Evolutionary conservation across 2,113 vertebrate species (phyloP), one percentile per base, ranked within the genome.

Genomic region (Lasiurus cinereus): DNA sequence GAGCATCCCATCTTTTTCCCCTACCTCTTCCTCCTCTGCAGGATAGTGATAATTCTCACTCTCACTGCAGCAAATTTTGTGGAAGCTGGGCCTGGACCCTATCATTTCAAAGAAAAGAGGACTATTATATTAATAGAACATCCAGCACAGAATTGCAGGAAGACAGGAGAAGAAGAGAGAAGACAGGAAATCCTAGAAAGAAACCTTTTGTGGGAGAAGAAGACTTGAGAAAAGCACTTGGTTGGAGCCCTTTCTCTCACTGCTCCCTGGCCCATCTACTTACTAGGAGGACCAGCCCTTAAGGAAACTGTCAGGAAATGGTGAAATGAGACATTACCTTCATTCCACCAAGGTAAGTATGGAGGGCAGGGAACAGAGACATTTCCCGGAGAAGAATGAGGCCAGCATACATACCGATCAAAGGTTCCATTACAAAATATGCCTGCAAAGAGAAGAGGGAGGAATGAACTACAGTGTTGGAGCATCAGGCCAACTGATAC

Each of bases 351-450:
- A 0, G 99, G 99, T 93, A 99, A 96, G 96, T 99, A 99, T 0
- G 98, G 97, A 83, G 99, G 99, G 96, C 99, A 99, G 78, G 99
- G 98, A 77, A 99, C 98, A 0, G 99, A 99, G 59, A 99, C 98
- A 2, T 99, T 99, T 94, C 99, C 99, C 31, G 99, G 99, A 66
- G 94, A 82, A 29, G 99, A 99, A 96, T 99, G 98, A 77, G 99
- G 99, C 99, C 99, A 99, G 96, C 99, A 99, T 31, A 98, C 98
- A 83, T 98, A 99, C 0, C 67, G 95, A 97, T 99, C 99, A 83
- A 99, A 99, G 0, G 98, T 98, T 93, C 99, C 99, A 22, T 99
- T 99, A 91, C 99, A 99, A 74, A 98, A 98, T 8, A 98, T 88
- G 96, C 98, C 99, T 99, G 96, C 0, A 43, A 43, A 91, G 76